Percentiles rank a stretch among this genome's conserved stretches.
phyloP scores from a whole-genome alignment of 2,797 vertebrate genomes.

The Melanotaenia boesemani region DNA sequence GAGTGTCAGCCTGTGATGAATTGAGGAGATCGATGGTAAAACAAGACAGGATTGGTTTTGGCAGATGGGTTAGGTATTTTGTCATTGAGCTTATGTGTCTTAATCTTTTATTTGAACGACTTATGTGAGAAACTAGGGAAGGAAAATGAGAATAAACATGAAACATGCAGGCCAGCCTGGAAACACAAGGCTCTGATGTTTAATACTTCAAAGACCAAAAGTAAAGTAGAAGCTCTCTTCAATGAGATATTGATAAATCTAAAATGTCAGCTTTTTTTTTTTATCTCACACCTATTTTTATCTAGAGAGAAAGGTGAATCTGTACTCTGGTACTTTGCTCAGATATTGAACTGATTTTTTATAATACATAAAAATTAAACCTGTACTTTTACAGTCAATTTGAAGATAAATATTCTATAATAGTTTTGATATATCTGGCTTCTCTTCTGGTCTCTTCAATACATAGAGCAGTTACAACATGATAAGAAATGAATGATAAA shows the following conservation, averaged over 20 bases:
- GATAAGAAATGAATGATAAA: background rate
- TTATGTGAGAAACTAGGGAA: constrained; percentile 19
- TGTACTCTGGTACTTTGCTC: background rate
- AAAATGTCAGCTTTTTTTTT: background rate
- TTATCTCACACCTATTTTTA: background rate
- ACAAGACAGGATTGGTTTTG: constrained; percentile 20
- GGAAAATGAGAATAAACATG: constrained; percentile 3
- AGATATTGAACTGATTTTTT: background rate
- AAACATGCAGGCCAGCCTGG: constrained; percentile 24
- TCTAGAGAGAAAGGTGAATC: background rate
- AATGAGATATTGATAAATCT: background rate
- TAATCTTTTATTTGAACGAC: constrained; percentile 39
- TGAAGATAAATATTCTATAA: background rate
- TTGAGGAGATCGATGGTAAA: constrained; percentile 20
- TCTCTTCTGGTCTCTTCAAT: background rate
- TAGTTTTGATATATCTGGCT: background rate
- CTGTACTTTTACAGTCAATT: background rate
- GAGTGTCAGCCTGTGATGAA: constrained; percentile 28
- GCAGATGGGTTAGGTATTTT: constrained; percentile 14
- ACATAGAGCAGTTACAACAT: background rate
- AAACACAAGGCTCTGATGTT: constrained; percentile 52
- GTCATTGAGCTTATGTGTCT: constrained; percentile 25
- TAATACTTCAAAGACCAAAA: background rate
- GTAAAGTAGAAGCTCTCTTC: constrained; percentile 2
- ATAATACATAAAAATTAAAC: background rate